Base-by-base conservation (phyloP, 1,140 invertebrate species). In the Drosophila prosaltans region DNA sequence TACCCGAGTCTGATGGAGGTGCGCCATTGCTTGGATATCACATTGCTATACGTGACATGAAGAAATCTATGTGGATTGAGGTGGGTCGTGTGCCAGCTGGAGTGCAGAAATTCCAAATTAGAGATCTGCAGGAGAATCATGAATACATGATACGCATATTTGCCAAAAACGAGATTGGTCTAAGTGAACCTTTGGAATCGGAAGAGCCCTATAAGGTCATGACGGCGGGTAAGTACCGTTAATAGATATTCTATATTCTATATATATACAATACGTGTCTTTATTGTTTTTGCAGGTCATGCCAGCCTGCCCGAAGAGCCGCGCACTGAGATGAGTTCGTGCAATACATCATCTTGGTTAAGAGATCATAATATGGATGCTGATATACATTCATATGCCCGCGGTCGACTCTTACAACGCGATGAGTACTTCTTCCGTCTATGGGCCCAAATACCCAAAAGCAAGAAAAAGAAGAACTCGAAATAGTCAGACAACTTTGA, bases 51-150 rank as follows among this genome's bases (percentile, higher is more conserved):
- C 95, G 97, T 80, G 98, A 99, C 91, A 94, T 95, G 43, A 96
- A 95, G 89, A 97, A 97, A 91, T 98, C 97, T 3, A 98, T 98
- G 97, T 98, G 97, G 97, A 98, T 98, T 94, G 97, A 98, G 94
- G 97, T 98, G 57, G 97, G 97, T 11, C 95, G 96, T 83, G 97
- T 98, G 7, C 94, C 95, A 74, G 96, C 96, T 1, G 95, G 96
- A 70, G 95, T 96, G 41, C 96, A 97, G 80, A 97, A 96, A 92
- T 95, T 97, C 81, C 96, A 95, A 69, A 96, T 98, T 55, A 95
- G 95, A 88, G 97, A 98, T 89, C 93, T 98, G 61, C 96, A 97
- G 92, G 97, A 98, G 91, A 95, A 96, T 83, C 97, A 98, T 86
- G 96, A 97, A 81, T 98, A 98, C 90, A 94, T 96, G 90, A 95